Evolutionary conservation across 2,797 vertebrate species (phyloP).

Genomic region (Pteronotus mesoamericanus): DNA sequence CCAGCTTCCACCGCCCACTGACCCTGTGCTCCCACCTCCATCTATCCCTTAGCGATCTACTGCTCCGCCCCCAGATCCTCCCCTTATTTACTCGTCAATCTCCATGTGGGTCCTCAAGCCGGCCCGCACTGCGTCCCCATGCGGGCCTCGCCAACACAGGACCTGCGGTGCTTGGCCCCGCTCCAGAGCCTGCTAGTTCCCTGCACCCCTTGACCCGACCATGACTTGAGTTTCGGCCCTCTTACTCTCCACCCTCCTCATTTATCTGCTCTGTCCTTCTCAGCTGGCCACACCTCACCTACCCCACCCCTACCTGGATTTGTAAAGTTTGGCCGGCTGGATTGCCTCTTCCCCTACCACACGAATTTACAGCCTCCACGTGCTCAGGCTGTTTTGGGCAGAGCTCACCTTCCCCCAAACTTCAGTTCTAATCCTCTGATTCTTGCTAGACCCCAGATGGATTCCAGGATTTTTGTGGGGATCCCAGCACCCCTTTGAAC

Average conservation of each 20-base stretch:
- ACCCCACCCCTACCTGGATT: background rate
- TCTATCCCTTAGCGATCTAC: background rate
- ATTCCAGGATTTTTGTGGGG: background rate
- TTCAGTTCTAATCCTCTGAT: background rate
- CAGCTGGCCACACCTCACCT: background rate
- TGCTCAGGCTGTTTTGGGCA: background rate
- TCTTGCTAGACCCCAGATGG: background rate
- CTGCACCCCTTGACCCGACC: background rate
- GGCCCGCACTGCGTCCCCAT: background rate
- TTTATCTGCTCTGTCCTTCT: background rate
- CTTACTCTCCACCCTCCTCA: background rate
- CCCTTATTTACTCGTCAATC: background rate
- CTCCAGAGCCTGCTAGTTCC: background rate
- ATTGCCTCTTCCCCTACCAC: background rate
- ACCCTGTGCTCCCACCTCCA: background rate
- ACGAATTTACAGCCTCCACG: no score
- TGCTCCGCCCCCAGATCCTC: background rate
- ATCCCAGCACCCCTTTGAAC: background rate
- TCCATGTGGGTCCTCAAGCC: background rate
- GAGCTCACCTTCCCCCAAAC: background rate
- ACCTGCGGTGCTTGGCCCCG: background rate
- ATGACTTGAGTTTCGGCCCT: background rate
- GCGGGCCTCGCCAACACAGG: background rate
- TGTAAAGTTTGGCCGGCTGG: background rate
- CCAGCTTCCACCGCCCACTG: background rate